Percentiles rank a stretch among this genome's conserved stretches.
phyloP scores from a whole-genome alignment of 92 coral and sea anemone species.

The Zoanthus sociatus region DNA sequence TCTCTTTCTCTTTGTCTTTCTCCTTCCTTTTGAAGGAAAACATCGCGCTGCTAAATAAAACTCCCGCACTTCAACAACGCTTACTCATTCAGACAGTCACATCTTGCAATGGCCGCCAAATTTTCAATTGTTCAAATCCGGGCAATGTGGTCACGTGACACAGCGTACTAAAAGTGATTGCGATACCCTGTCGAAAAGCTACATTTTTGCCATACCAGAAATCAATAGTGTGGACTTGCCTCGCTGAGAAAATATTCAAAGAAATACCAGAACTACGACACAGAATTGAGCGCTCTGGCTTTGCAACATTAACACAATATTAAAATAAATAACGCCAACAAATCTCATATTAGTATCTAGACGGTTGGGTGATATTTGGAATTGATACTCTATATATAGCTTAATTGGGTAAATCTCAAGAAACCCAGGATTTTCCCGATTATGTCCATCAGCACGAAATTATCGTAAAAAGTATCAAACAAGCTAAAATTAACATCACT shows the following conservation, averaged over 20 bases:
- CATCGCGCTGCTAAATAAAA: slow-evolving; percentile 71
- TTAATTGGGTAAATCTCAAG: no score
- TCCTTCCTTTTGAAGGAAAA: slow-evolving; percentile 98
- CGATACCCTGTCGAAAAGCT: not conserved
- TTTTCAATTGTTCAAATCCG: slow-evolving; percentile 84
- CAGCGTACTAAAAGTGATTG: slow-evolving; percentile 5
- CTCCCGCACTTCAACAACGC: slow-evolving; percentile 4
- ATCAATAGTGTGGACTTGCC: not conserved
- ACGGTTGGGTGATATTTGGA: no score
- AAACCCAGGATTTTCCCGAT: no score
- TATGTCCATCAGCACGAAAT: no score
- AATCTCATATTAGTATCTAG: not conserved
- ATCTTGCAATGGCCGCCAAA: slow-evolving; percentile 95
- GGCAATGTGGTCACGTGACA: slow-evolving; percentile 83
- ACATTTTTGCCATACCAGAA: slow-evolving; percentile 9
- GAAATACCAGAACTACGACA: not conserved
- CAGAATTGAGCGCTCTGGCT: not conserved
- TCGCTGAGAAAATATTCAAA: slow-evolving; percentile 2
- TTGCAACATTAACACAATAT: not conserved
- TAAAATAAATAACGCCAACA: not conserved
- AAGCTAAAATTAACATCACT: no score
- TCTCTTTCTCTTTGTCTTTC: slow-evolving; percentile 84
- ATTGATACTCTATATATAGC: no score
- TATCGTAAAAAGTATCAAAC: no score
- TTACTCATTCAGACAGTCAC: not conserved